Evolutionary conservation across 2,888 invertebrate genomes (phyloP).

Genomic region (Drosophila merina): DNA sequence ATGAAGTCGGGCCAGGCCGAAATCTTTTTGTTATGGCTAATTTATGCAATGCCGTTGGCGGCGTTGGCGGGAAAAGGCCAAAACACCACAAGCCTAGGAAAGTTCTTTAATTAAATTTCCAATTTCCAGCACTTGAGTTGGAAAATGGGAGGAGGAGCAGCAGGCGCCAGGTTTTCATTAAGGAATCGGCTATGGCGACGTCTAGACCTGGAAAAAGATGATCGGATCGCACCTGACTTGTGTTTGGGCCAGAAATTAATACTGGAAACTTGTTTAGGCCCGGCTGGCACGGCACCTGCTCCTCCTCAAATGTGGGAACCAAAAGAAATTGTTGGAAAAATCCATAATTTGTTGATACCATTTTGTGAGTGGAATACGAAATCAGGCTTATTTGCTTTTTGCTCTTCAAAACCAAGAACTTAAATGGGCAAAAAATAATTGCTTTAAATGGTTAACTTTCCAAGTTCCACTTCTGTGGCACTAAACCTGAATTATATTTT

Average conservation of each 20-base stretch:
- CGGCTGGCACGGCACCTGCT: slow-evolving; percentile 28
- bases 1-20: slow-evolving; percentile 66
- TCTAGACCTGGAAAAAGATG: slow-evolving; percentile 49
- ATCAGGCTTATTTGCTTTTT: background rate
- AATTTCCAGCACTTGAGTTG: slow-evolving; percentile 66
- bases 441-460: background rate
- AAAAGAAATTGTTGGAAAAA: slow-evolving; percentile 15
- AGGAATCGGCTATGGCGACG: slow-evolving; percentile 45
- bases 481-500: slow-evolving; percentile 36
- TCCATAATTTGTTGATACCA: slow-evolving; percentile 25
- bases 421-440: background rate
- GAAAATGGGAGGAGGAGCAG: slow-evolving; percentile 14
- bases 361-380: slow-evolving; percentile 23
- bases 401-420: background rate
- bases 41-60: slow-evolving; percentile 53
- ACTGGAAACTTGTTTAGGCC: slow-evolving; percentile 35
- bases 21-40: slow-evolving; percentile 72
- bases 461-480: slow-evolving; percentile 24
- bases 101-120: slow-evolving; percentile 76
- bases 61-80: background rate
- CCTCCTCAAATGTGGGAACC: slow-evolving; percentile 23
- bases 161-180: slow-evolving; percentile 73
- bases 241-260: slow-evolving; percentile 56
- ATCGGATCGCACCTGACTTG: slow-evolving; percentile 41
- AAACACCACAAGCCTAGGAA: slow-evolving; percentile 14